Base-by-base conservation (phyloP, 2,797 vertebrate species). In the Pachyuromys duprasi region DNA sequence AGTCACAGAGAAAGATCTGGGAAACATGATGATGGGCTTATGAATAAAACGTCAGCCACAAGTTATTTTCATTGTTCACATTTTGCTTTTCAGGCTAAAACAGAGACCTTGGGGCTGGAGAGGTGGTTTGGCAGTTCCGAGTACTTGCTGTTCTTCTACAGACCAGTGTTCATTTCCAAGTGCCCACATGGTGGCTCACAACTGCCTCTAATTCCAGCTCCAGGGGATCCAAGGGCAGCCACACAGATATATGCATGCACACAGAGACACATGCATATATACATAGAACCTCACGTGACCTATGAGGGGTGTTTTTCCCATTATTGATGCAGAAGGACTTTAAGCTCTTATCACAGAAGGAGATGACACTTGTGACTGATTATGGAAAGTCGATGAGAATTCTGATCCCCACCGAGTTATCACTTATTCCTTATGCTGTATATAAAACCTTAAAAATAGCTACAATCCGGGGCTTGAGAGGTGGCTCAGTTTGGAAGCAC, bases 361-460 rank as follows among this genome's bases (percentile, higher is more conserved):
- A 49, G 75, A 57, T 53, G 5, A 78, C 65, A 31, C 55, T 8
- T 78, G 11, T 26, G 9, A 12, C 79, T 90, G 83, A 5, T 86
- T 78, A 78, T 72, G 24, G 28, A 94, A 93, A 63, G 88, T 75
- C 53, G 72, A 31, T 84, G 57, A 67, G 74, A 86, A 93, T 96
- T 91, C 74, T 69, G 45, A 5, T 80, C 86, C 22, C 65, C 75
- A 57, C 3, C 14, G 26, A 67, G 17, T 81, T 76, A 53, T 24
- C 49, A 14, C 15, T 42, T 95, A 86, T 82, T 13, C 14, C 78
- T 87, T 90, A 24, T 63, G 63, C 8, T 89, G n/a, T 55, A 24
- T 42, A 62, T 39, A 24, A 90, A 93, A 81, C 24, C 28, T 80
- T 90, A 86, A 95, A 94, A 82, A 63, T 88, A 82, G 39, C 5